These are phyloP conservation scores for Maniola jurtina DNA, from an alignment of 1,140 invertebrate species.

Conservation along the genomic window DNA sequence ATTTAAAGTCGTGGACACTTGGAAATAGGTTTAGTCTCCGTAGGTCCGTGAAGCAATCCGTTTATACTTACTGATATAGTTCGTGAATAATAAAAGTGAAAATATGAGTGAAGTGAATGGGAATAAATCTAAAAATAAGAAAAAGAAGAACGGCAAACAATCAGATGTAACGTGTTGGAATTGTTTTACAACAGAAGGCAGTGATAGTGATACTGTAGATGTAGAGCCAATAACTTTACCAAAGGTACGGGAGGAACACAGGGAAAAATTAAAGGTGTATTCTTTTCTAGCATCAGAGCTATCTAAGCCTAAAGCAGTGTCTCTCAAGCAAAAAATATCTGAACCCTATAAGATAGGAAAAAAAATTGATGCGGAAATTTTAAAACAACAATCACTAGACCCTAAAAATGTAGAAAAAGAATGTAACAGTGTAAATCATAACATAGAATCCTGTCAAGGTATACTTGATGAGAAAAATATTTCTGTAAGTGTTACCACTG, in stretches of 20 bases:
- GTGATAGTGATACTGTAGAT: conserved; percentile 32
- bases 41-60: conserved; percentile 20
- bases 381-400: conserved; percentile 13
- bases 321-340: conserved; percentile 64
- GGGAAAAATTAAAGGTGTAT: conserved; percentile 60
- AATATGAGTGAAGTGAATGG: conserved; percentile 41
- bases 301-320: conserved; percentile 57
- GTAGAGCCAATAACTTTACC: conserved; percentile 46
- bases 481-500: too few species aligned
- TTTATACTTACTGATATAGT: conserved; percentile 11
- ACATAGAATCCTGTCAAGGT: too few species aligned
- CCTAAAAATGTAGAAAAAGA: conserved; percentile 12
- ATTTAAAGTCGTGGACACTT: conserved; percentile 44
- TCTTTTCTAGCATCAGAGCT: conserved; percentile 59
- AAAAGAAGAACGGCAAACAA: conserved; percentile 34
- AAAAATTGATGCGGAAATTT: conserved; percentile 54
- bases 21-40: conserved; percentile 31
- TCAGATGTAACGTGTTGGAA: conserved; percentile 61
- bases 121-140: conserved; percentile 26
- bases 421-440: background rate
- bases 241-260: conserved; percentile 54
- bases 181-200: conserved; percentile 52
- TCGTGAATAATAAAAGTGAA: conserved; percentile 7
- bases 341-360: conserved; percentile 56
- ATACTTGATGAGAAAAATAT: too few species aligned